Percentiles rank a stretch among this genome's conserved stretches.
Conservation (phyloP, 2,888 invertebrate species). For the Apamea monoglypha region DNA sequence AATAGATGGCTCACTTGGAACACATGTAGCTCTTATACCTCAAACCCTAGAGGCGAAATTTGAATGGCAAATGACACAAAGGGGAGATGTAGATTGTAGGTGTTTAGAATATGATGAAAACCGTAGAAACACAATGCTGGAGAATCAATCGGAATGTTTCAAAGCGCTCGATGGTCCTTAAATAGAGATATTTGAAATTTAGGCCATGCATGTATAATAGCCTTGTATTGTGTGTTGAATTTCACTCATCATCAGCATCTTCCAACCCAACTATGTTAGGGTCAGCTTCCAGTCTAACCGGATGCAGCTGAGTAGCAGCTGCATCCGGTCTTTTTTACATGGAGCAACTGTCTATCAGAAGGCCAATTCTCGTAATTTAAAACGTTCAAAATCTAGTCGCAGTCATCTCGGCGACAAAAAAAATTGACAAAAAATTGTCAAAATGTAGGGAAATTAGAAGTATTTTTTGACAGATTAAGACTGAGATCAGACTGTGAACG, state of each 20-base stretch:
- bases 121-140: constrained; percentile 48
- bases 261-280: too few species aligned
- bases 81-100: constrained; percentile 39
- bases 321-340: too few species aligned
- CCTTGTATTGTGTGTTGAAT: background rate
- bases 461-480: too few species aligned
- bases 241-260: background rate
- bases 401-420: too few species aligned
- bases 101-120: constrained; percentile 63
- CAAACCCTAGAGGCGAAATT: constrained; percentile 38
- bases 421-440: too few species aligned
- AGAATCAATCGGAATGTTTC: constrained; percentile 53
- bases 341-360: too few species aligned
- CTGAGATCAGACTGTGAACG: too few species aligned
- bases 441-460: too few species aligned
- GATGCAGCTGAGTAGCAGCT: too few species aligned
- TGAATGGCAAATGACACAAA: constrained; percentile 33
- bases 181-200: background rate
- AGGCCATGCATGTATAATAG: background rate
- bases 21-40: constrained; percentile 45
- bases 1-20: constrained; percentile 41
- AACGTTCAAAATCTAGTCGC: too few species aligned
- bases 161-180: constrained; percentile 21
- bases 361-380: too few species aligned
- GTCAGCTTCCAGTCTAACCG: too few species aligned